Percentiles rank a stretch among this genome's conserved stretches.
Evolutionary conservation across 1,140 invertebrate species (phyloP).

Genomic region (Plectrocnemia conspersa): DNA sequence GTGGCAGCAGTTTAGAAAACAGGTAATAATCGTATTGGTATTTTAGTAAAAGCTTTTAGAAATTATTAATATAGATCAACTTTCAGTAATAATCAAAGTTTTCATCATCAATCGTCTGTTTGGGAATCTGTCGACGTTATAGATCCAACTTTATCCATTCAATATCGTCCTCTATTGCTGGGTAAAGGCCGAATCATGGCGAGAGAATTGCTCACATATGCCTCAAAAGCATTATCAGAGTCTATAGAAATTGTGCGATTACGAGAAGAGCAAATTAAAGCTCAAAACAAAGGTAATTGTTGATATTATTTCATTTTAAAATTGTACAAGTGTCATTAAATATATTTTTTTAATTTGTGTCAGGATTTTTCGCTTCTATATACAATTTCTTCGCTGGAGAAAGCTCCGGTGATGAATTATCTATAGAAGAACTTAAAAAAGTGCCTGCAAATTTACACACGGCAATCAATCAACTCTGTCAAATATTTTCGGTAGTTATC

Average conservation of each 20-base stretch:
- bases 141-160: not conserved
- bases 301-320: not conserved
- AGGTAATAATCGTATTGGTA: conserved; percentile 12
- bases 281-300: conserved; percentile 24
- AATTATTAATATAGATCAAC: not conserved
- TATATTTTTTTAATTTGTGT: not conserved
- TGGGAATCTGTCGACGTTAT: not conserved
- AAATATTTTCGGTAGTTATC: conserved; percentile 56
- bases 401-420: conserved; percentile 53
- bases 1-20: conserved; percentile 12
- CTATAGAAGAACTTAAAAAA: conserved; percentile 58
- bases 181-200: conserved; percentile 31
- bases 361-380: conserved; percentile 43
- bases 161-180: conserved; percentile 24
- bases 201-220: conserved; percentile 38
- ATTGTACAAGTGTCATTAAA: conserved; percentile 2
- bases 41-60: not conserved
- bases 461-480: conserved; percentile 56
- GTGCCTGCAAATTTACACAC: conserved; percentile 58
- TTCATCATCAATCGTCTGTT: not conserved
- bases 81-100: not conserved
- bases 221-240: conserved; percentile 37
- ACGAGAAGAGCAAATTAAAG: conserved; percentile 33
- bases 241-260: conserved; percentile 37
- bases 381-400: conserved; percentile 53